Evolutionary conservation across 2,888 invertebrate species (phyloP), one percentile per base, ranked within the genome.

Genomic region (Mythimna impura): DNA sequence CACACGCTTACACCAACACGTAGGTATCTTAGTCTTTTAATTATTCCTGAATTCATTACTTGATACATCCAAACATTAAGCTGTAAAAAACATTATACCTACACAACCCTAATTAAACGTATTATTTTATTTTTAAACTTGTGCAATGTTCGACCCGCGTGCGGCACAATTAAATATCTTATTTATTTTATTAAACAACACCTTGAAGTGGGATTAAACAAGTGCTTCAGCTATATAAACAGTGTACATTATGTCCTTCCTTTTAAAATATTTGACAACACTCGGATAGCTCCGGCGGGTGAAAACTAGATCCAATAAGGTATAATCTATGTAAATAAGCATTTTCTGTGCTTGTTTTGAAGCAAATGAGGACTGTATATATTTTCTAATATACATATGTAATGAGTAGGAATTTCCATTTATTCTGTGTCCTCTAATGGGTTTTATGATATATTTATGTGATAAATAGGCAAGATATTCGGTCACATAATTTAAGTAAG

Each of bases 41-140:
- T 89, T 86, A 85, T 78, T 75, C 76, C 73, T 72, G 73, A 82
- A 85, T 80, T 68, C 66, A 78, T 80, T 76, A 66, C 62, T 75
- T 85, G 81, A 83, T 84, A 86, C 85, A 74, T 83, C 74, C 76
- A 81, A 30, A 82, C 80, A 87, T 87, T 87, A 86, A 86, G 86
- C 73, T 77, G 82, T 87, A 84, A 85, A 88, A 83, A 71, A 76
- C 74, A 76, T 83, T 78, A 75, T 83, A 78, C 71, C 70, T 76
- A 81, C 81, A 12, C 36, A 22, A 78, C 73, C 76, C 66, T 83
- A 88, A 88, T 87, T 84, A 89, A 85, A 80, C 52, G 65, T 78
- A 81, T 80, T 68, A 85, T 76, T 87, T 87, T 82, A 87, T 84
- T 82, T 73, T 81, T 61, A 69, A 76, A 75, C 62, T 36, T 73